These are phyloP conservation scores for Bos taurus DNA, from an alignment of 2,113 vertebrate species.

Conservation along the genomic window DNA sequence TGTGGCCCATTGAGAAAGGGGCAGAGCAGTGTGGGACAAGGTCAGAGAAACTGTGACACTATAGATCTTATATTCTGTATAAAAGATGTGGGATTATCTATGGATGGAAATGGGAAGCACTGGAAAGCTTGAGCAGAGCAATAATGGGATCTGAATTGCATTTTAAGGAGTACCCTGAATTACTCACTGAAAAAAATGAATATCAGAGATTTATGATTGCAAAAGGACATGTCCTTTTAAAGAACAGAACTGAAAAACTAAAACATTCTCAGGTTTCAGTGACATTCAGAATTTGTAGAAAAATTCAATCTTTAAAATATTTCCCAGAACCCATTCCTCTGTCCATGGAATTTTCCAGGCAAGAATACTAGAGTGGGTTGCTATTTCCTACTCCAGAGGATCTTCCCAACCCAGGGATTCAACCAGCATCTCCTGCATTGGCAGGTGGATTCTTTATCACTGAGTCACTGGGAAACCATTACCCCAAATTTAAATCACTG, in stretches of 20 bases:
- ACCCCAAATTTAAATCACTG: not conserved
- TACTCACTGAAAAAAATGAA: not conserved
- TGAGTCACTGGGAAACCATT: not conserved
- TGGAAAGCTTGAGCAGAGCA: not conserved
- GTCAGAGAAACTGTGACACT: not conserved
- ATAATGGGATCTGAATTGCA: not conserved
- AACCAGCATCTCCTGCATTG: not conserved
- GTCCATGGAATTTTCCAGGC: not conserved
- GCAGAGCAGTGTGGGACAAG: not conserved
- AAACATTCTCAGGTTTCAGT: not conserved
- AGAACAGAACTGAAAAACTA: not conserved
- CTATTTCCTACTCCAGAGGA: not conserved
- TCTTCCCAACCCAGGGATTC: not conserved
- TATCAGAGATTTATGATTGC: not conserved
- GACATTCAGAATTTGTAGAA: not conserved
- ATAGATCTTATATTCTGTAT: not conserved
- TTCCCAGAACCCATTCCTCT: not conserved
- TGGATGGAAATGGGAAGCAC: not conserved
- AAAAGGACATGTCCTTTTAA: not conserved
- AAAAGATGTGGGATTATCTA: not conserved
- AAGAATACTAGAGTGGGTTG: not conserved
- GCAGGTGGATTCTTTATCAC: not conserved
- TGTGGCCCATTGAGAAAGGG: not conserved
- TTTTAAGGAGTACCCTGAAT: not conserved
- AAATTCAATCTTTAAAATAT: not conserved